Evolutionary conservation across 2,797 vertebrate species (phyloP).

Genomic region (Thunnus albacares): DNA sequence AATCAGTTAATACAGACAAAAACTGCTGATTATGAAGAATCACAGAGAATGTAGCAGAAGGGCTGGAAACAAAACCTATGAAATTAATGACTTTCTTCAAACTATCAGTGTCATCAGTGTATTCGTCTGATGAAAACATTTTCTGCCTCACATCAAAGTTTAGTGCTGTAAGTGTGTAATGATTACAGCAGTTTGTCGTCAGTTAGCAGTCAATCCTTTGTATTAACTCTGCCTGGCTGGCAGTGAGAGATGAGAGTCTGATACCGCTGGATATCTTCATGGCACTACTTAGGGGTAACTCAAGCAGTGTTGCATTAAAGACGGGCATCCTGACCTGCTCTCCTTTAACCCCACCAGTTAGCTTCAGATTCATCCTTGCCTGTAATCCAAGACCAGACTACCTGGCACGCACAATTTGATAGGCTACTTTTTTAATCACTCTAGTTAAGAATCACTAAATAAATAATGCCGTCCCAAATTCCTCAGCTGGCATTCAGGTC

Average conservation of each 20-base stretch:
- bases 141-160: not conserved
- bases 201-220: slow-evolving; percentile 18
- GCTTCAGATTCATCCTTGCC: slow-evolving; percentile 38
- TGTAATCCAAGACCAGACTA: slow-evolving; percentile 70
- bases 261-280: slow-evolving; percentile 51
- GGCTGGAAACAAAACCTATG: not conserved
- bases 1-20: not conserved
- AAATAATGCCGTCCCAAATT: slow-evolving; percentile 67
- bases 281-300: slow-evolving; percentile 65
- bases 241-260: slow-evolving; percentile 43
- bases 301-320: slow-evolving; percentile 58
- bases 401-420: slow-evolving; percentile 45
- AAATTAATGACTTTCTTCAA: not conserved
- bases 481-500: slow-evolving; percentile 35
- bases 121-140: not conserved
- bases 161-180: not conserved
- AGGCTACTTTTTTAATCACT: slow-evolving; percentile 72
- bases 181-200: slow-evolving; percentile 17
- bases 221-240: slow-evolving; percentile 30
- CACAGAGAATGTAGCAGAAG: not conserved
- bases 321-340: slow-evolving; percentile 49
- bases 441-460: slow-evolving; percentile 73
- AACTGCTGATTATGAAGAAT: no score
- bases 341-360: slow-evolving; percentile 62
- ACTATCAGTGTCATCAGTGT: no score